phyloP scores from a whole-genome alignment of 2,797 vertebrate species.

The Mergus octosetaceus region DNA sequence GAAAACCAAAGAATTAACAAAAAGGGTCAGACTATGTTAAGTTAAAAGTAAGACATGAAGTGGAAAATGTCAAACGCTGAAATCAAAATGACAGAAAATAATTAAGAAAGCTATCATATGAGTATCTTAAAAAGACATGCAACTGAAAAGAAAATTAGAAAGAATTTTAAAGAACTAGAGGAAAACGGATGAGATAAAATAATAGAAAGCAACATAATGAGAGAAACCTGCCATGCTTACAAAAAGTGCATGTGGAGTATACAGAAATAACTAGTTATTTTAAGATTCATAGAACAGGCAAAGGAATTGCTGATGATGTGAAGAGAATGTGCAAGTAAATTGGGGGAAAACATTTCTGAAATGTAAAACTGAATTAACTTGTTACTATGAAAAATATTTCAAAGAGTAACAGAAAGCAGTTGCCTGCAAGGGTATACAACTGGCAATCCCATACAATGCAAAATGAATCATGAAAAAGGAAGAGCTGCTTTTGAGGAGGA shows the following conservation, averaged over 20 bases:
- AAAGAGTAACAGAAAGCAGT: not conserved
- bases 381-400: not conserved
- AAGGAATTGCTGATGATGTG: not conserved
- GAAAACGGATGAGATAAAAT: slow-evolving; percentile 50
- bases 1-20: slow-evolving; percentile 56
- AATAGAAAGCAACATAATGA: slow-evolving; percentile 20
- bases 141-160: slow-evolving; percentile 60
- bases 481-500: not conserved
- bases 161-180: slow-evolving; percentile 53
- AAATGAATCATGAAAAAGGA: not conserved
- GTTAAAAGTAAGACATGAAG: slow-evolving; percentile 66
- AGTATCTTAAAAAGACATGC: slow-evolving; percentile 39
- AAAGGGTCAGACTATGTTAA: slow-evolving; percentile 52
- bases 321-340: not conserved
- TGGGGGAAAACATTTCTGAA: not conserved
- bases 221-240: slow-evolving; percentile 29
- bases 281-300: not conserved
- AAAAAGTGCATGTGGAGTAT: not conserved
- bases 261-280: slow-evolving; percentile 2
- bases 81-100: slow-evolving; percentile 61
- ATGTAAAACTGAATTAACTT: not conserved
- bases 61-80: slow-evolving; percentile 64
- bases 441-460: not conserved
- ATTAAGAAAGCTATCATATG: slow-evolving; percentile 48
- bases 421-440: not conserved